Evolutionary conservation across 1,140 invertebrate species (phyloP), one percentile per base, ranked within the genome.

Genomic region (Anastatus disparis): DNA sequence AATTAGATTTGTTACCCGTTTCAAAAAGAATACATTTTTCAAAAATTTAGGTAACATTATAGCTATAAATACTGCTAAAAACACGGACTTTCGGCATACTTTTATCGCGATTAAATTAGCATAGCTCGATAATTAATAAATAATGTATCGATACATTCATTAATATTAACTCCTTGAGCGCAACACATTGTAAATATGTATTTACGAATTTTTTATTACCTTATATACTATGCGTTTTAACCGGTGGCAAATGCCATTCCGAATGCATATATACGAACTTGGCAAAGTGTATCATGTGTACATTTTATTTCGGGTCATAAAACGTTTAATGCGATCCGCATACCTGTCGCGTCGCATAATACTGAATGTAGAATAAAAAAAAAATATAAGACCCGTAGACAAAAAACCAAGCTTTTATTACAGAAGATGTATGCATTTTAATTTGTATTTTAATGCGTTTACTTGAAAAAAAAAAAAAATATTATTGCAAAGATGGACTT

Each of bases 301-400:
- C 38, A 42, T 26, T 22, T 59, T 59, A 40, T 59, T 59, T 35
- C 8, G 2, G 38, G 10, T 13, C 56, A 22, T 59, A 59, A 59
- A 59, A 42, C 38, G n/a, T 59, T 59, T 59, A 59, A 59, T 42
- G 56, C 56, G 56, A 59, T 24, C 12, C 31, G 38, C 35, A 12
- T 42, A 59, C 56, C 56, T n/a, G 56, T 59, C 56, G 56, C 31
- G 0, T 35, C 15, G 15, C 9, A 26, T 35, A 15, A 38, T 38
- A 10, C 35, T 31, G n/a, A n/a, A n/a, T n/a, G n/a, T 17, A 15
- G 15, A 7, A 10, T 24, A 22, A 50, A 50, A 20, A 24, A 50
- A 50, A 50, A 24, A 42, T 31, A 42, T 31, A 42, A 59, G 10
- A 35, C 31, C 10, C 10, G 31, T 35, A 10, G 4, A 35, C 31